Evolutionary conservation across 2,888 invertebrate species (phyloP), one percentile per base, ranked within the genome.

Genomic region (Helleia helle): DNA sequence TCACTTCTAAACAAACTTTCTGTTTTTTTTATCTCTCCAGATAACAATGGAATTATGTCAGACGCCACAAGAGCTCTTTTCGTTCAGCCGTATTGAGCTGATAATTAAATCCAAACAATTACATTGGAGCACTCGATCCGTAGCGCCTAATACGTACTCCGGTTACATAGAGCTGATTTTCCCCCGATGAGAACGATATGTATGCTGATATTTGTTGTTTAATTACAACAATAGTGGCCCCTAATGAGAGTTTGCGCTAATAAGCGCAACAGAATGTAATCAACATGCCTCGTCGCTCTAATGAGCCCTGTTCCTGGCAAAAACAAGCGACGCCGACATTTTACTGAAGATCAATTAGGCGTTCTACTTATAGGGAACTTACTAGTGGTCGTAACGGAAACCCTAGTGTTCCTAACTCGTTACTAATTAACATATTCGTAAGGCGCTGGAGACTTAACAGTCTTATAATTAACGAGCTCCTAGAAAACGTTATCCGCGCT

Each of bases 241-340:
- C 80, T 84, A 83, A 83, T 81, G 81, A 83, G 83, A 80, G 73
- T 80, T 80, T 79, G 80, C 77, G 74, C 74, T 84, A 83, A 83
- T 83, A 84, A 83, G 81, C 75, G 71, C 80, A 75, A 72, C 77
- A 81, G 76, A 84, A 81, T 81, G 81, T 83, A 83, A 83, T 83
- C 81, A 83, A 83, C 83, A 75, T 83, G 75, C 83, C 72, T 76
- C 73, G 77, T 64, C 73, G 73, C 70, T 76, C 81, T 84, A 84
- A 83, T 83, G 83, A 84, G 77, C 72, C 66, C 70, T 75, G 81
- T 80, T 81, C 75, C 73, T 71, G 65, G 76, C 74, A 81, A 83
- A 83, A 83, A 83, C 79, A 70, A 68, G 67, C 71, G 55, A 62
- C 68, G 70, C 77, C 73, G 70, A 74, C 80, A 73, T 81, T 81